Percentiles rank a stretch among this genome's conserved stretches.
Evolutionary conservation across 2,888 invertebrate genomes (phyloP).

Genomic region (Temnothorax unifasciatus): DNA sequence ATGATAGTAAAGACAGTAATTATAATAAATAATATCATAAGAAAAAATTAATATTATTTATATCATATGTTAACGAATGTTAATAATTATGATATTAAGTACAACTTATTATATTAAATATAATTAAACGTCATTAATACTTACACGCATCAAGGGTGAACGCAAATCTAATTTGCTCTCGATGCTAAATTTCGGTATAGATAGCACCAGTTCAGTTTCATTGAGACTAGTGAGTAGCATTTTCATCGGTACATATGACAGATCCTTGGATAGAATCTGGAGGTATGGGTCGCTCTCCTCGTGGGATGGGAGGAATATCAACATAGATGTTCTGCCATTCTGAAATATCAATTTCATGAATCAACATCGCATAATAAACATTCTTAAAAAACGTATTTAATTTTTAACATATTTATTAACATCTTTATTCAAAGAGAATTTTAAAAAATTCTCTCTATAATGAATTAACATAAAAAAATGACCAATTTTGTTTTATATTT

Average conservation of each 20-base stretch:
- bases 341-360: conserved; percentile 78
- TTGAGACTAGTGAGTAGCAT: conserved; percentile 86
- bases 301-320: conserved; percentile 88
- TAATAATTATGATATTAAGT: conserved; percentile 4
- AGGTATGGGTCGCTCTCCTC: conserved; percentile 86
- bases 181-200: conserved; percentile 89
- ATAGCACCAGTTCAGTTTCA: conserved; percentile 87
- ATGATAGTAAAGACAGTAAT: background rate
- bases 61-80: background rate
- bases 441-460: background rate
- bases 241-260: conserved; percentile 88
- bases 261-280: conserved; percentile 87
- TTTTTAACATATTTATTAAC: background rate
- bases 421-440: background rate
- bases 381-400: background rate
- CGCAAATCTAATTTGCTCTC: conserved; percentile 88
- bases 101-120: background rate
- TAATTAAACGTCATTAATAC: conserved; percentile 71
- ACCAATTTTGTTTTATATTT: background rate
- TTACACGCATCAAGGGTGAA: conserved; percentile 87
- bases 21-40: background rate
- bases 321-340: conserved; percentile 89
- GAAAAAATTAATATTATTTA: background rate
- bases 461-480: background rate
- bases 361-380: background rate